These are phyloP conservation scores for Lysandra bellargus DNA, from an alignment of 2,888 invertebrate species.

Conservation along the genomic window DNA sequence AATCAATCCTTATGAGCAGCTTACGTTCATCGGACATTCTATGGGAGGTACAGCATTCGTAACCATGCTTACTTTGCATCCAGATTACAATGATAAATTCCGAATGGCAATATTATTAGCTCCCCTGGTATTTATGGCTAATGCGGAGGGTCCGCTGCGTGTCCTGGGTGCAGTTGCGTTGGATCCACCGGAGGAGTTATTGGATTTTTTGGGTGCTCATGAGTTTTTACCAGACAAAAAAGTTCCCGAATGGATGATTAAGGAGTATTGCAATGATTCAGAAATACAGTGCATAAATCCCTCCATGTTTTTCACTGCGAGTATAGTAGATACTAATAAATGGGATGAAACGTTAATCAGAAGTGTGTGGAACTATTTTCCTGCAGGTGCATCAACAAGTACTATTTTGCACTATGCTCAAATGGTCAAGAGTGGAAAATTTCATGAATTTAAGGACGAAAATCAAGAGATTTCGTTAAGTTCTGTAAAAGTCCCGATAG, in stretches of 20 bases:
- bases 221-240: constrained; percentile 57
- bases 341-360: constrained; percentile 52
- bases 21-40: constrained; percentile 64
- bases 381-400: constrained; percentile 61
- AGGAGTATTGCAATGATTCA: constrained; percentile 54
- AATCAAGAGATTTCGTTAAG: constrained; percentile 49
- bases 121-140: constrained; percentile 57
- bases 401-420: constrained; percentile 64
- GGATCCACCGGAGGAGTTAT: constrained; percentile 46
- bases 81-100: constrained; percentile 56
- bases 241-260: constrained; percentile 52
- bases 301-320: constrained; percentile 58
- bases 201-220: constrained; percentile 50
- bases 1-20: constrained; percentile 49
- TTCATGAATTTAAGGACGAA: constrained; percentile 53
- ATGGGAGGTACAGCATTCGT: constrained; percentile 64
- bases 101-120: constrained; percentile 59
- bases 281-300: constrained; percentile 59
- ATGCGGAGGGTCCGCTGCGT: constrained; percentile 54
- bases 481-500: constrained; percentile 55
- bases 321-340: constrained; percentile 37
- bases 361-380: constrained; percentile 55
- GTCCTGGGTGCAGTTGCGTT: constrained; percentile 47
- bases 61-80: constrained; percentile 55
- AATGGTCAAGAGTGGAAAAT: constrained; percentile 53